phyloP scores from a whole-genome alignment of 2,888 invertebrate genomes.

The Microdon myrmicae region DNA sequence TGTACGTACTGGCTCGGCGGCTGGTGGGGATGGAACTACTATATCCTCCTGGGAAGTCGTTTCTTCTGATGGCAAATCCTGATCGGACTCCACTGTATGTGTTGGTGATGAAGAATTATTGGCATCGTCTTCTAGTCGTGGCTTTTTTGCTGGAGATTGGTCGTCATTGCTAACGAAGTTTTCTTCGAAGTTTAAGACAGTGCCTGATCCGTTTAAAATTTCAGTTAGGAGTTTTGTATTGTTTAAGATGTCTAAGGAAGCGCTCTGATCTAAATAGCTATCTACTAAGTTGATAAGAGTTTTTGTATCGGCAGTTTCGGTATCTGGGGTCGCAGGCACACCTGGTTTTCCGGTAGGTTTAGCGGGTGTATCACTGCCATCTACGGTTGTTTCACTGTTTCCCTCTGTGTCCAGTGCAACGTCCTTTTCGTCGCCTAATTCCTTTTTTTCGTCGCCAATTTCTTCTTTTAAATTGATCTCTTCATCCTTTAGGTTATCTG shows the following conservation, averaged over 20 bases:
- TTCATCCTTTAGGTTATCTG: too few species aligned
- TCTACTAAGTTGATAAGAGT: conserved; percentile 60
- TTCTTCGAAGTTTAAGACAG: conserved; percentile 61
- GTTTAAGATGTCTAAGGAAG: conserved; percentile 60
- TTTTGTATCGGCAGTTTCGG: conserved; percentile 62
- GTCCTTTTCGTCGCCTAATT: too few species aligned
- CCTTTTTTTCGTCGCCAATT: too few species aligned
- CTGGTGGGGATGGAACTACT: conserved; percentile 17
- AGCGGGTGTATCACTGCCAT: too few species aligned
- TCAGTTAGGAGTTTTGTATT: conserved; percentile 63
- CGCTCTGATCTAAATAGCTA: conserved; percentile 37
- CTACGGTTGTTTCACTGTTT: too few species aligned
- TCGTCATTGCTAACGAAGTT: conserved; percentile 44
- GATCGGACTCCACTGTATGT: conserved; percentile 23
- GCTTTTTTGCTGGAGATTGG: conserved; percentile 30
- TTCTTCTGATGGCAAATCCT: conserved; percentile 23
- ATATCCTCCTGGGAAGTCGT: conserved; percentile 19
- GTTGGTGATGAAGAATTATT: conserved; percentile 34
- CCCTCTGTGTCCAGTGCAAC: too few species aligned
- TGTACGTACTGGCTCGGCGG: conserved; percentile 22
- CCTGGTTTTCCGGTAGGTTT: too few species aligned
- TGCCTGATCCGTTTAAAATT: conserved; percentile 60
- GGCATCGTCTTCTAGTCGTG: conserved; percentile 29
- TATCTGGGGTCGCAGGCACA: too few species aligned
- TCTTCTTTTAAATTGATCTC: too few species aligned